Conservation (phyloP, 2,888 invertebrate species). For the Drosophila testacea region DNA sequence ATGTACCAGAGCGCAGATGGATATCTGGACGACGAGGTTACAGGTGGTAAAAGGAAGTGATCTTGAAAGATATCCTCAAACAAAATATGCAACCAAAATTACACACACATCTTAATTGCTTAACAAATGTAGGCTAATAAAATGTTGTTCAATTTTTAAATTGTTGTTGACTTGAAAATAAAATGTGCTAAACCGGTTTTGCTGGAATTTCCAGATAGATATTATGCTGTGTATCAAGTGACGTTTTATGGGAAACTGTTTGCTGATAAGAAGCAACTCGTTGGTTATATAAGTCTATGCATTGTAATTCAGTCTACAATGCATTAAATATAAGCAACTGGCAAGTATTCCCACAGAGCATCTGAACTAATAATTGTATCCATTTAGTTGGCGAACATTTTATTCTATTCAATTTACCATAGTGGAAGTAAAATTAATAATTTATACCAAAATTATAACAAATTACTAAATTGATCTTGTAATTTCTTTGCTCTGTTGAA, state of each 20-base stretch:
- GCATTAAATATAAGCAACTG: no score
- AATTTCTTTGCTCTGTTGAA: no score
- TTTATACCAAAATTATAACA: no score
- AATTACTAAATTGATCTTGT: no score
- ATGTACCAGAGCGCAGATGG: conserved; percentile 4
- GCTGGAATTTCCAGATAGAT: neutral
- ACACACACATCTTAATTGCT: neutral
- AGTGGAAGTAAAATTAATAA: no score
- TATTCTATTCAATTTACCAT: no score
- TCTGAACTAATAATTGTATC: no score
- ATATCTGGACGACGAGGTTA: neutral
- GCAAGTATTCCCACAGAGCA: no score
- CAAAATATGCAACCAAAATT: neutral
- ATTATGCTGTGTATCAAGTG: neutral
- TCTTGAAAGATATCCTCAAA: neutral
- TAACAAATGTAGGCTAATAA: neutral
- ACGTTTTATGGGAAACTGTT: neutral
- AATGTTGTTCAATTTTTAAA: neutral
- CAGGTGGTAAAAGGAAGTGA: conserved; percentile 5
- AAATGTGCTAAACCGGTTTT: neutral
- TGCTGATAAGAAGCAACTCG: conserved; percentile 8
- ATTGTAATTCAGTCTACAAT: no score
- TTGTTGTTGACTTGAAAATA: neutral
- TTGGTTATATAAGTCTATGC: neutral
- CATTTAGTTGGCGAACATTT: no score